Conservation (phyloP, 2,888 invertebrate species). For the Gari tellinella region DNA sequence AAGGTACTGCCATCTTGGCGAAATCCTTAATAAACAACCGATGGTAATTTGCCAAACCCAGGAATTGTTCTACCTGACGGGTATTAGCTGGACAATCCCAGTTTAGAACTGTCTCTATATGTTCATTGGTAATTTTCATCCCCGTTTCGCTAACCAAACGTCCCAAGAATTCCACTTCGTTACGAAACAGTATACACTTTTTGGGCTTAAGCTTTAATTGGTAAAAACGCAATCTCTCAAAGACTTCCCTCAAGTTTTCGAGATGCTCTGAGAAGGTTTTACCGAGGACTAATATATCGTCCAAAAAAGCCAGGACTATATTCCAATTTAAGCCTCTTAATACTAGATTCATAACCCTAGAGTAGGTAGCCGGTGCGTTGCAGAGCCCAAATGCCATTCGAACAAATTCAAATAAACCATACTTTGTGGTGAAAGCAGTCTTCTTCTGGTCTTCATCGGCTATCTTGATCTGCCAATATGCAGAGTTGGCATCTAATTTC, state of each 20-base stretch:
- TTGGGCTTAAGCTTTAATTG: not conserved
- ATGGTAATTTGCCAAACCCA: not conserved
- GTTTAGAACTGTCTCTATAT: constrained; percentile 2
- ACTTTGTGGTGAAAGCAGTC: constrained; percentile 63
- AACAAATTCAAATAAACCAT: not conserved
- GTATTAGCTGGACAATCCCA: not conserved
- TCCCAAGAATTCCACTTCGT: constrained; percentile 5
- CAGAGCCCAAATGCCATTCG: constrained; percentile 8
- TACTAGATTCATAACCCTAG: constrained; percentile 16
- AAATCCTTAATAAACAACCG: constrained; percentile 4
- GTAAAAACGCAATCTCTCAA: constrained; percentile 4
- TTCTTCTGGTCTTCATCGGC: constrained; percentile 44
- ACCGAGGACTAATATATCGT: constrained; percentile 1
- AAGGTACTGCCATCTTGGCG: too few species aligned
- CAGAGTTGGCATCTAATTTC: too few species aligned
- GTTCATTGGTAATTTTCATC: not conserved
- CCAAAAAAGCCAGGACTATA: constrained; percentile 3
- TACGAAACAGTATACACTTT: constrained; percentile 11
- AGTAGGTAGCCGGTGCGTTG: constrained; percentile 22
- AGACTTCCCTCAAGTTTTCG: not conserved
- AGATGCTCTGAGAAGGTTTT: not conserved
- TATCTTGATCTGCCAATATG: constrained; percentile 16
- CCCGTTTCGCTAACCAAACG: not conserved
- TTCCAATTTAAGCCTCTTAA: constrained; percentile 9
- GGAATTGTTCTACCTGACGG: not conserved